Percentiles rank a stretch among this genome's conserved stretches.
phyloP scores from a whole-genome alignment of 2,888 invertebrate species.

The Leucozona laternaria region DNA sequence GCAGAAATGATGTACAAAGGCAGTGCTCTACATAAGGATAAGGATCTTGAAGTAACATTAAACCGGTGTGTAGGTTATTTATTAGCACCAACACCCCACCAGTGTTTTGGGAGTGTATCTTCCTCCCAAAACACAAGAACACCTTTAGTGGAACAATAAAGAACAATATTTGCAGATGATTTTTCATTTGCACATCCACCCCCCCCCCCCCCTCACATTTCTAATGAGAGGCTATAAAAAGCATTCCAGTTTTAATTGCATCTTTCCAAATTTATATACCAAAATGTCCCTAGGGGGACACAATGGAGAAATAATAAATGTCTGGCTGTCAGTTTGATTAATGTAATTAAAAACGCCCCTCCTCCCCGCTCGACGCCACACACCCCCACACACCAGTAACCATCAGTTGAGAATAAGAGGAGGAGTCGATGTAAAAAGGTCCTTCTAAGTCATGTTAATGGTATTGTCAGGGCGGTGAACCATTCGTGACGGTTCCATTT shows the following conservation, averaged over 20 bases:
- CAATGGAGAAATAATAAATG: conserved; percentile 50
- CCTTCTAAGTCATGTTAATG: conserved; percentile 39
- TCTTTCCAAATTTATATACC: conserved; percentile 2
- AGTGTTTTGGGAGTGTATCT: neutral
- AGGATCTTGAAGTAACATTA: conserved; percentile 30
- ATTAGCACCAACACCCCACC: conserved; percentile 41
- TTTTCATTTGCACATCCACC: conserved; percentile 35
- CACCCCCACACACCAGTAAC: neutral
- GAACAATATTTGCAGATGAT: conserved; percentile 60
- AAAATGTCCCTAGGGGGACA: neutral
- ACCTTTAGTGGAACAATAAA: conserved; percentile 29
- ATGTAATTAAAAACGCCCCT: conserved; percentile 62
- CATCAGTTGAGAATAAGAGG: neutral
- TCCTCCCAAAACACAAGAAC: conserved; percentile 14
- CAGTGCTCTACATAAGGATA: conserved; percentile 30
- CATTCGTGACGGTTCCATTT: conserved; percentile 41
- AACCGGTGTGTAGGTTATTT: conserved; percentile 39
- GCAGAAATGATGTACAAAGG: neutral
- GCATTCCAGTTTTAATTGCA: conserved; percentile 48
- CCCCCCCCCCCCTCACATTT: neutral
- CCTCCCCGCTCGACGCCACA: neutral
- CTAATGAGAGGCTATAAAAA: conserved; percentile 3
- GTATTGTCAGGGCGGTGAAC: conserved; percentile 26
- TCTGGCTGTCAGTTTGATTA: conserved; percentile 67
- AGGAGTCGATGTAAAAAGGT: conserved; percentile 13